These are phyloP conservation scores for Pseudeuparius sepicola DNA, from an alignment of 2,888 invertebrate species.

Conservation along the genomic window DNA sequence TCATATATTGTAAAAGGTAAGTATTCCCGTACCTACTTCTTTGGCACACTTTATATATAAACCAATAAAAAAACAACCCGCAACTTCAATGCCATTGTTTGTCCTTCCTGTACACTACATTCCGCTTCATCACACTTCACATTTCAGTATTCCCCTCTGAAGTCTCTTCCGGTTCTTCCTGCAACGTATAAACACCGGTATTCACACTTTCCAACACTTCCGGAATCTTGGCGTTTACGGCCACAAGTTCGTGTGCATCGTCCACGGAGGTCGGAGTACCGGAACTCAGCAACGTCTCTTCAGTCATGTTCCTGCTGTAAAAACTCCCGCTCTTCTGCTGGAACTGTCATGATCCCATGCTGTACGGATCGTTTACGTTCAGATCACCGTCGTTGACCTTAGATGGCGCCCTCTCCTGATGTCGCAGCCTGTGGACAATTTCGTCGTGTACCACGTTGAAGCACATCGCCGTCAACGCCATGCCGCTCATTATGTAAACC, in stretches of 20 bases:
- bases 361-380: slow-evolving; percentile 53
- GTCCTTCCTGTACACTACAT: no score
- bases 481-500: slow-evolving; percentile 74
- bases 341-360: slow-evolving; percentile 66
- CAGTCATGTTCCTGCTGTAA: slow-evolving; percentile 49
- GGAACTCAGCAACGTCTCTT: slow-evolving; percentile 46
- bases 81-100: no score
- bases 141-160: slow-evolving; percentile 41
- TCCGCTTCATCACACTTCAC: no score
- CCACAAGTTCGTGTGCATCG: slow-evolving; percentile 34
- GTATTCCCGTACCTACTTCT: no score
- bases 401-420: slow-evolving; percentile 46
- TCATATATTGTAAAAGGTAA: no score
- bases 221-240: slow-evolving; percentile 31
- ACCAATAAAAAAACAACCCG: no score
- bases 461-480: slow-evolving; percentile 84
- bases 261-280: slow-evolving; percentile 45
- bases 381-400: slow-evolving; percentile 52
- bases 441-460: slow-evolving; percentile 85
- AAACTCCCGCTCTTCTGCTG: slow-evolving; percentile 37
- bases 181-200: slow-evolving; percentile 47
- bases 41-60: no score
- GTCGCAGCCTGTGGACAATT: slow-evolving; percentile 61
- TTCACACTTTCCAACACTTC: slow-evolving; percentile 37
- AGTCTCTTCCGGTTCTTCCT: slow-evolving; percentile 45